A percentile compares a stretch with the other conserved stretches of the same genome.
phyloP scores from a whole-genome alignment of 1,140 invertebrate species.

The Lepidostoma basale region DNA sequence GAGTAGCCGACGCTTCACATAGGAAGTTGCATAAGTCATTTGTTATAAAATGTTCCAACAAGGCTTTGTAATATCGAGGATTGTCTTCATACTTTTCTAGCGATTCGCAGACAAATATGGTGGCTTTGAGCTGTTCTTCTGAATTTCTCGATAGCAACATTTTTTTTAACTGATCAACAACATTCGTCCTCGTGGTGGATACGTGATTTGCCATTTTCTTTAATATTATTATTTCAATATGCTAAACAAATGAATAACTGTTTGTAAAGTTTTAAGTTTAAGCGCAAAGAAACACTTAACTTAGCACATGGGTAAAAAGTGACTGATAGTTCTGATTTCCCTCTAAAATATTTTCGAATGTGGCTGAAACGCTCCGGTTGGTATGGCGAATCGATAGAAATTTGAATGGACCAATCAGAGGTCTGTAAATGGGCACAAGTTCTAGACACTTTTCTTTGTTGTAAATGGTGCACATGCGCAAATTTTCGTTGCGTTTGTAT shows the following conservation, averaged over 20 bases:
- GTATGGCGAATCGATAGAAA: constrained; percentile 17
- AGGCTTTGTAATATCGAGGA: background rate
- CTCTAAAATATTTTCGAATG: background rate
- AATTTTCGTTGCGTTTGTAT: background rate
- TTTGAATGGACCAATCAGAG: constrained; percentile 24
- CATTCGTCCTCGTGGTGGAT: background rate
- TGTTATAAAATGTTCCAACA: constrained; percentile 25
- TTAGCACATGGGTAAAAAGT: background rate
- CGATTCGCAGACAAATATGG: constrained; percentile 21
- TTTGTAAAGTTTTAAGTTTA: background rate
- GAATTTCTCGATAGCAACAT: constrained; percentile 40
- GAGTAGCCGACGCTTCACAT: constrained; percentile 39
- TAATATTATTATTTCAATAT: background rate
- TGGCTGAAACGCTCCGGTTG: background rate
- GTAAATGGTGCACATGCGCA: background rate
- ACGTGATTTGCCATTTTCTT: background rate
- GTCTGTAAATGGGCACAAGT: background rate
- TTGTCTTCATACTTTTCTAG: constrained; percentile 1
- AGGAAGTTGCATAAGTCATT: constrained; percentile 39
- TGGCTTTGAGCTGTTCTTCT: constrained; percentile 34
- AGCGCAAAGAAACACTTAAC: background rate
- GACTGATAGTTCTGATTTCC: background rate
- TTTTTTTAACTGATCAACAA: constrained; percentile 38
- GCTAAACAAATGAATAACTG: background rate
- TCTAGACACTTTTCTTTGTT: background rate